phyloP scores from a whole-genome alignment of 1,140 invertebrate genomes.

The Lanistes nyassanus region DNA sequence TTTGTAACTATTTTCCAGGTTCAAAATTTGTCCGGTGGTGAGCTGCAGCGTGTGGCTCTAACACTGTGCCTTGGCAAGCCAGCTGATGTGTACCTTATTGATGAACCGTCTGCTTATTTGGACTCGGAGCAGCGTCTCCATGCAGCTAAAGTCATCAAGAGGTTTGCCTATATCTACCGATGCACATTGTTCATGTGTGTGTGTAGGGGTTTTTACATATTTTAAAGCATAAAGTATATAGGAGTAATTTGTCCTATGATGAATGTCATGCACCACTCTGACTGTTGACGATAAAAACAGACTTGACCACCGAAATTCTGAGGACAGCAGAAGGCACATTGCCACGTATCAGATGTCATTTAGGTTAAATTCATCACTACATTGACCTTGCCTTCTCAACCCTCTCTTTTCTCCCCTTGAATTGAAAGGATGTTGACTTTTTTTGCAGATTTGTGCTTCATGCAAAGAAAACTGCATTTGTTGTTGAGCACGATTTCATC shows the following conservation, averaged over 20 bases:
- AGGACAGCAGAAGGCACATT: background rate
- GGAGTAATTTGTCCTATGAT: too few species aligned
- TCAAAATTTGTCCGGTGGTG: constrained; percentile 98
- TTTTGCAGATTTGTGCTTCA: constrained; percentile 95
- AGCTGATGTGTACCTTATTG: constrained; percentile 98
- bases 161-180: constrained; percentile 71
- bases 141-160: constrained; percentile 98
- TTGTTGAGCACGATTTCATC: constrained; percentile 99
- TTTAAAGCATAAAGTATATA: too few species aligned
- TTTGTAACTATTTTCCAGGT: constrained; percentile 73
- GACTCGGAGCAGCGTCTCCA: constrained; percentile 99
- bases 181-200: too few species aligned
- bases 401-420: too few species aligned
- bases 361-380: too few species aligned
- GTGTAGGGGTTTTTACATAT: too few species aligned
- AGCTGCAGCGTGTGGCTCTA: constrained; percentile 96
- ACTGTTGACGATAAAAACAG: background rate
- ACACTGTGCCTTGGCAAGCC: constrained; percentile 97
- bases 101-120: constrained; percentile 98
- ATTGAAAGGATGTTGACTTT: too few species aligned
- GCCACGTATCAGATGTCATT: background rate
- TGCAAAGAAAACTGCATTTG: constrained; percentile 98
- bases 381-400: too few species aligned
- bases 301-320: background rate
- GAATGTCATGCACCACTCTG: background rate